Conservation (phyloP, 2,113 vertebrate species). For the Cyprinodon brontotheroides region DNA sequence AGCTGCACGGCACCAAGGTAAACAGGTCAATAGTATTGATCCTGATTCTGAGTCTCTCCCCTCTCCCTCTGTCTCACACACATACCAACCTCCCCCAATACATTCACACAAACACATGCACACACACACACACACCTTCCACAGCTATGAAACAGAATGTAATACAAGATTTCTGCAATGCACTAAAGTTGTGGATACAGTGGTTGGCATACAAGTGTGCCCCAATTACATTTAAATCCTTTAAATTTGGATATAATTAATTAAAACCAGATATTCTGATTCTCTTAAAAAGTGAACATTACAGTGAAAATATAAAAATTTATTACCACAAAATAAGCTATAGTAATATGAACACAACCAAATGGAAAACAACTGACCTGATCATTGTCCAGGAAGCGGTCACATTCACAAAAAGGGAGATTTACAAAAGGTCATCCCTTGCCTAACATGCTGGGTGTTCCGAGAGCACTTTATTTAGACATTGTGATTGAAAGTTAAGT, state of each 20-base stretch:
- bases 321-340: too few species aligned
- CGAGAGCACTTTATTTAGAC: neutral
- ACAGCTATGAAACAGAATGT: constrained; percentile 74
- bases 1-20: constrained; percentile 79
- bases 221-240: neutral
- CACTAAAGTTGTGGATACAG: constrained; percentile 54
- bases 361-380: too few species aligned
- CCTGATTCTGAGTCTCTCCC: constrained; percentile 68
- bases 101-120: constrained; percentile 6
- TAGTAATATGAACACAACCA: too few species aligned
- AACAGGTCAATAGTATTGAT: constrained; percentile 88
- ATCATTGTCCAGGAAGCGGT: too few species aligned
- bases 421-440: too few species aligned
- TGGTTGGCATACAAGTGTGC: constrained; percentile 35
- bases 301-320: too few species aligned
- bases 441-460: neutral
- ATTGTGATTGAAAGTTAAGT: neutral
- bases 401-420: too few species aligned
- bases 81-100: constrained; percentile 11
- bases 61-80: constrained; percentile 22
- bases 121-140: constrained; percentile 52
- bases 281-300: too few species aligned
- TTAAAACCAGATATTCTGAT: too few species aligned
- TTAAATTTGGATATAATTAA: neutral
- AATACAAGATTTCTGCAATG: constrained; percentile 77